These are phyloP conservation scores for Geophilus truncorum DNA, from an alignment of 2,888 invertebrate genomes.

Conservation along the genomic window DNA sequence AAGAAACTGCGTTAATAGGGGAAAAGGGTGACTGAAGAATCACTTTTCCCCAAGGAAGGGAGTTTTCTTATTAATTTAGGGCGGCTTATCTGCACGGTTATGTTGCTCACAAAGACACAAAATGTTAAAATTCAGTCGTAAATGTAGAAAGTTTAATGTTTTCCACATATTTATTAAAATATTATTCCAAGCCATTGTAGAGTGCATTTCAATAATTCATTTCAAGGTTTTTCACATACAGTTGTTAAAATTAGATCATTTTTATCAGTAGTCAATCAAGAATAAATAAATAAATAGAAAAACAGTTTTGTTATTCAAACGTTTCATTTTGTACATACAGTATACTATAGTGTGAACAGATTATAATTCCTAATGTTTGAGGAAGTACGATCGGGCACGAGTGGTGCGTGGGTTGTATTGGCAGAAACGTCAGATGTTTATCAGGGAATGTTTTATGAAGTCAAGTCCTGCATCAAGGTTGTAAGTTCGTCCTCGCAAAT, in stretches of 20 bases:
- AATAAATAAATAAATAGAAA: no score
- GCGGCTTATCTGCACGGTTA: not conserved
- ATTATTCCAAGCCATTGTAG: no score
- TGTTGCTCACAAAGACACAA: no score
- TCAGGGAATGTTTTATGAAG: slow-evolving; percentile 15
- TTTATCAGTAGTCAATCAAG: no score
- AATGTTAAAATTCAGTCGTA: no score
- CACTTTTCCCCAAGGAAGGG: not conserved
- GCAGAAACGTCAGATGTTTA: slow-evolving; percentile 20
- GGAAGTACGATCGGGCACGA: not conserved
- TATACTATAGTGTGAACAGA: not conserved
- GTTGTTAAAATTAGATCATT: no score
- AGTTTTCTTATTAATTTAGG: not conserved
- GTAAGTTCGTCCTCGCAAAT: slow-evolving; percentile 10
- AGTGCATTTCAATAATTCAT: no score
- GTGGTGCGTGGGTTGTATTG: slow-evolving; percentile 17
- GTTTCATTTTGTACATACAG: no score
- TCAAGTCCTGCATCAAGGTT: slow-evolving; percentile 7
- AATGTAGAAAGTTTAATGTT: no score
- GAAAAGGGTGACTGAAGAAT: not conserved
- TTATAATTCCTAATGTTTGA: not conserved
- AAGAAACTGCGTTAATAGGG: not conserved
- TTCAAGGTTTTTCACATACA: no score
- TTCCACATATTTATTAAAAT: no score
- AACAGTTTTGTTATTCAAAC: no score